phyloP scores from a whole-genome alignment of 2,113 vertebrate species.

The Macrotis lagotis region DNA sequence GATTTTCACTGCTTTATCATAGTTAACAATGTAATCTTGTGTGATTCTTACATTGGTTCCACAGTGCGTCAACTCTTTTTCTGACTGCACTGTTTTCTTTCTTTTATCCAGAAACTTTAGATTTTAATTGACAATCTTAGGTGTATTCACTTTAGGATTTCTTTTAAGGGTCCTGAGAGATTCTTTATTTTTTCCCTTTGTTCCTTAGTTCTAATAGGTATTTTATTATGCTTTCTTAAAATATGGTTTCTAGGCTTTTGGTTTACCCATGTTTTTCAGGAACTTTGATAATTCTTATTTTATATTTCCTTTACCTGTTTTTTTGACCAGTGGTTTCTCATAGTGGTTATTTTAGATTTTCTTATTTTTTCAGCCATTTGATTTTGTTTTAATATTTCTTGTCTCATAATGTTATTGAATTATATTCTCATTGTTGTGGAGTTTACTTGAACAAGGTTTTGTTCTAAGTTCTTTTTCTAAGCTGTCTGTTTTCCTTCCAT shows the following conservation, averaged over 20 bases:
- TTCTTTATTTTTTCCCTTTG: neutral
- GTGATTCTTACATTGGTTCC: neutral
- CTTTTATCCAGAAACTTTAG: neutral
- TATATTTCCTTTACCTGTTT: neutral
- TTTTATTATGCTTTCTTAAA: neutral
- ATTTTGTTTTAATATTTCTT: neutral
- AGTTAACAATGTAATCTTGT: neutral
- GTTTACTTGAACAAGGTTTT: neutral
- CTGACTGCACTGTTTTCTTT: neutral
- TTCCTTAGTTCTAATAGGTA: neutral
- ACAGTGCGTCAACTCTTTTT: neutral
- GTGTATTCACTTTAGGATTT: neutral
- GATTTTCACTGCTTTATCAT: neutral
- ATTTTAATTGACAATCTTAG: neutral
- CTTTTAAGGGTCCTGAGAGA: neutral
- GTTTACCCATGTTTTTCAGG: neutral
- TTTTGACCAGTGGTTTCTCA: neutral
- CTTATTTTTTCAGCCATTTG: neutral
- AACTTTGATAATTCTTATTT: too few relatives aligned
- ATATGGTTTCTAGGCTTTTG: neutral
- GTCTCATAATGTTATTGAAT: neutral
- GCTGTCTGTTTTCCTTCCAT: neutral
- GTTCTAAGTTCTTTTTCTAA: neutral
- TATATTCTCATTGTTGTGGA: neutral
- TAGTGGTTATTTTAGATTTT: neutral